Conservation (phyloP, 2,797 vertebrate species). For the Brachyalestes nurse region DNA sequence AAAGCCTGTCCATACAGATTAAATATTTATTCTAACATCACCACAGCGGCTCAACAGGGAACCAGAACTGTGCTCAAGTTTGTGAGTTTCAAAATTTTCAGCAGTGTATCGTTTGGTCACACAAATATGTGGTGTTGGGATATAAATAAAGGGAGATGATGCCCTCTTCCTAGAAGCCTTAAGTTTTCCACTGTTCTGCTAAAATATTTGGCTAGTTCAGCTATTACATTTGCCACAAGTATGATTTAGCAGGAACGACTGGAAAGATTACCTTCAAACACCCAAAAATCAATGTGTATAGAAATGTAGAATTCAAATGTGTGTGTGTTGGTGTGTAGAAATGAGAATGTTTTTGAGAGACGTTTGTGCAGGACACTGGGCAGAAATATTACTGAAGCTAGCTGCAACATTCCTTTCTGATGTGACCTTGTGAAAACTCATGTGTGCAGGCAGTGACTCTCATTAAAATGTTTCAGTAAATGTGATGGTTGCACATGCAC, state of each 20-base stretch:
- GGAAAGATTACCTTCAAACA: background rate
- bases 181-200: background rate
- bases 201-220: background rate
- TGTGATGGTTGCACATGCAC: background rate
- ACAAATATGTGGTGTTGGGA: background rate
- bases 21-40: constrained; percentile 20
- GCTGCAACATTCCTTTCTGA: constrained; percentile 13
- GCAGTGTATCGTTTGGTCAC: constrained; percentile 15
- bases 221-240: background rate
- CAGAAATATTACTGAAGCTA: constrained; percentile 6
- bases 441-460: constrained; percentile 37
- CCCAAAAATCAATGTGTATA: background rate
- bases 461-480: constrained; percentile 6
- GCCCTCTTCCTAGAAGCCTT: background rate
- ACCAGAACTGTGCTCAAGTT: constrained; percentile 15
- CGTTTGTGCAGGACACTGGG: background rate
- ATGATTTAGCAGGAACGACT: too few species aligned
- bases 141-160: constrained; percentile 12
- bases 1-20: constrained; percentile 24
- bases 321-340: background rate
- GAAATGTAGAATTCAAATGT: background rate
- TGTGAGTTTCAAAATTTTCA: background rate
- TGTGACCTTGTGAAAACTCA: constrained; percentile 18
- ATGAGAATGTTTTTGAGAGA: constrained; percentile 29
- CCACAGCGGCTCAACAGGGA: constrained; percentile 23